Percentiles rank a stretch among this genome's conserved stretches.
These are phyloP conservation scores for Acheta domesticus DNA, from an alignment of 2,888 invertebrate species.

Conservation along the genomic window DNA sequence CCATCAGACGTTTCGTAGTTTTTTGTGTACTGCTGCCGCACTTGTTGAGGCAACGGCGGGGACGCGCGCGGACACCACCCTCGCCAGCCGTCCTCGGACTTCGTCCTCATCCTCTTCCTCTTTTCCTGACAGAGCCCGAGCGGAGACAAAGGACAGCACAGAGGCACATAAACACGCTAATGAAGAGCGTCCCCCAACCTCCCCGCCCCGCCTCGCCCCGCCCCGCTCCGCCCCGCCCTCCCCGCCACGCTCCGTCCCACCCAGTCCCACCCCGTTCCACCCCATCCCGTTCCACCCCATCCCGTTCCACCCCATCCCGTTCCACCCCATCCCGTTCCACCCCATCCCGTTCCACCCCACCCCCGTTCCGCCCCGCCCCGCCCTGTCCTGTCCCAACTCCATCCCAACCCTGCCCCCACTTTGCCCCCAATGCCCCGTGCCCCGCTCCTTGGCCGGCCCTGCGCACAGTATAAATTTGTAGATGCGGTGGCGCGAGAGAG, in stretches of 20 bases:
- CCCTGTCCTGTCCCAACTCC: no score
- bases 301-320: background rate
- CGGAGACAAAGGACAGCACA: background rate
- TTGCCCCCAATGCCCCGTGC: background rate
- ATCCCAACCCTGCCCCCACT: background rate
- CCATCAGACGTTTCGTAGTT: background rate
- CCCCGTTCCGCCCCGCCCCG: no score
- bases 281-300: background rate
- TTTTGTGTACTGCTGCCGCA: background rate
- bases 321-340: no score
- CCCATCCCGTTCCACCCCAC: no score
- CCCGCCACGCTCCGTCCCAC: no score
- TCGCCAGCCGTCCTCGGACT: no score
- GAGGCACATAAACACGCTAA: conserved; percentile 4
- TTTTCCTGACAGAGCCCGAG: background rate
- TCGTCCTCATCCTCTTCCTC: no score
- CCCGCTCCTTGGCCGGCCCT: background rate
- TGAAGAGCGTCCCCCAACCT: background rate
- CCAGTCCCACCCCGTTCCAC: background rate
- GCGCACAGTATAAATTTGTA: background rate
- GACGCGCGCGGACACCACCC: background rate
- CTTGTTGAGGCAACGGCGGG: background rate
- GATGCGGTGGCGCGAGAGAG: background rate
- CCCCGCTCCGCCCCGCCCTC: background rate
- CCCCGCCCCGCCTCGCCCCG: background rate